Base-by-base conservation (phyloP, 2,888 invertebrate genomes). In the Agrypnus murinus region DNA sequence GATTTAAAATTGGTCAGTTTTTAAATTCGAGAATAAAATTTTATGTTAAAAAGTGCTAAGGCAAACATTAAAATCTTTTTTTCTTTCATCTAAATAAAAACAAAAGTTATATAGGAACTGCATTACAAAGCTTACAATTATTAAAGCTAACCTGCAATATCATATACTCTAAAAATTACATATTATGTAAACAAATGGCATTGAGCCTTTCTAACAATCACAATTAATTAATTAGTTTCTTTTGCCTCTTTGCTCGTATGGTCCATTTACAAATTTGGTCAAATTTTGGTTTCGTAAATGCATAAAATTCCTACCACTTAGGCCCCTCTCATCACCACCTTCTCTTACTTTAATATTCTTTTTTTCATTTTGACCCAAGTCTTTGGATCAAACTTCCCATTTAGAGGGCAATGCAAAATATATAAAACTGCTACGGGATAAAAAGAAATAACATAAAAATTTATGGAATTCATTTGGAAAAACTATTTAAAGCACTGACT, bases 101-200 rank as follows among this genome's bases (percentile, higher is more conserved):
- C 53, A 70, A 25, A n/a, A 68, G 71, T 69, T 71, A 50, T 65
- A 36, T 75, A 75, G 76, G 74, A 74, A 74, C 74, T 76, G 72
- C 62, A 66, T 69, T 66, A 70, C 46, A 68, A 73, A 76, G 75
- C 73, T 68, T 74, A 75, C 58, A 59, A 70, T 72, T 75, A 71
- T 73, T 78, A 78, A 78, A 78, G 78, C 78, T 79, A 76, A 66
- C 72, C 72, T 74, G 74, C 75, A 78, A 77, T 78, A 77, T 78
- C 77, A 76, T 74, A 72, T 14, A 46, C 34, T 72, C 50, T 74
- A 69, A 15, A n/a, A n/a, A 45, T 53, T 53, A 53, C 43, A 46
- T 50, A 34, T n/a, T n/a, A n/a, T n/a, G n/a, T 62, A 46, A 63
- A 64, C 43, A 71, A 67, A 15, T 64, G 62, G 62, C 48, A 38